Evolutionary conservation across 2,888 invertebrate species (phyloP), one percentile per base, ranked within the genome.

Genomic region (Chaitophorus viminalis): DNA sequence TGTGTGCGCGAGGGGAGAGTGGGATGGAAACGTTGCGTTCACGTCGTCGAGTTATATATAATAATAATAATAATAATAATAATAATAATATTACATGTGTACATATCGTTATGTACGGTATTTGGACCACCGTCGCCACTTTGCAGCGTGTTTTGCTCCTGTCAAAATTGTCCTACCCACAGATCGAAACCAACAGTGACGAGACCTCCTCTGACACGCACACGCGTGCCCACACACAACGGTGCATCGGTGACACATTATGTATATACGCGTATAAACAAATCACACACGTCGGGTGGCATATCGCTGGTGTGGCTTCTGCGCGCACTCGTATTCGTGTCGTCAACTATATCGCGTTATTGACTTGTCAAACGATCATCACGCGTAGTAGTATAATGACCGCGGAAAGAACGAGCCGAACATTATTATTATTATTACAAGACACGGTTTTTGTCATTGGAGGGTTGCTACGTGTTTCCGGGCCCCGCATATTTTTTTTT

Each of bases 131-230:
- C 60, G 21, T 5, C 21, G 54, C 1, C 54, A 54, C 60, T 60
- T 60, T 21, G 18, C 60, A 25, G 25, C 60, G 25, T 60, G 60
- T 60, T 25, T 60, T n/a, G n/a, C n/a, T 60, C 60, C 4, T 6
- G 60, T 70, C 14, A 3, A 5, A 25, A 8, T n/a, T n/a, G n/a
- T 52, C 54, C 33, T 60, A 54, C 8, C 54, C 54, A 14, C 14
- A 78, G 78, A 33, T 78, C 33, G 25, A 60, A 54, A 14, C 6
- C 25, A 11, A 25, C 31, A 31, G 29, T 18, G 52, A 31, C 60
- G 39, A 82, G 81, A 82, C 81, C 81, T 70, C 81, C 81, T 68
- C 81, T 82, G 81, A 70, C 70, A 70, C 31, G 17, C 46, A 39
- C 29, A 75, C 77, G n/a, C 78, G 14, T n/a, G 21, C 70, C 11